Conservation (phyloP, 2,797 vertebrate genomes). For the Cyclopterus lumpus region DNA sequence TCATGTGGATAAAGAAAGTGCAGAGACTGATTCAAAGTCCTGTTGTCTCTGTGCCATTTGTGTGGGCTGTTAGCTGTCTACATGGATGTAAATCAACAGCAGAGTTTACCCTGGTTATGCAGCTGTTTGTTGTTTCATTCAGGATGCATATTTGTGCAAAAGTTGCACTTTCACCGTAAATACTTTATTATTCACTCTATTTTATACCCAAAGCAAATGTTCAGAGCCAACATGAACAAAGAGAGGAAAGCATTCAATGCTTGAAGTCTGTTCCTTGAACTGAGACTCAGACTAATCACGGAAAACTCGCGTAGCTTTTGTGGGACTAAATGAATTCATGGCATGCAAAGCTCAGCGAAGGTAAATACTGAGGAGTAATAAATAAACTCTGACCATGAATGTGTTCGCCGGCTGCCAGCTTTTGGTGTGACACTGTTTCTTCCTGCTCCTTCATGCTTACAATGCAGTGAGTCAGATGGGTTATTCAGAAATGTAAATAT, state of each 20-base stretch:
- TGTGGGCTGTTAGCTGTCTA: constrained; percentile 19
- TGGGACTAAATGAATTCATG: constrained; percentile 46
- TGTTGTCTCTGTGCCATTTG: background rate
- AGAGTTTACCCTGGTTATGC: background rate
- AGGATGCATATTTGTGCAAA: background rate
- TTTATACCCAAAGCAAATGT: constrained; percentile 23
- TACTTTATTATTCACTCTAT: constrained; percentile 18
- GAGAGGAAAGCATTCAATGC: constrained; percentile 64
- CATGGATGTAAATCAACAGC: constrained; percentile 26
- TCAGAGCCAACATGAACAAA: constrained; percentile 60
- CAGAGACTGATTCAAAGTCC: background rate
- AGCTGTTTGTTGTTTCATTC: background rate
- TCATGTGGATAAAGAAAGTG: constrained; percentile 9
- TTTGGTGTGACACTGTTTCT: background rate
- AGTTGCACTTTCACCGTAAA: constrained; percentile 26
- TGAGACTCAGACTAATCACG: constrained; percentile 26
- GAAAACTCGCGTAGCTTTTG: constrained; percentile 51
- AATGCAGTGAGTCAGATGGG: background rate
- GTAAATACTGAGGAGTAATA: constrained; percentile 32
- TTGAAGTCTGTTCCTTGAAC: constrained; percentile 45
- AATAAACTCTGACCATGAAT: constrained; percentile 31
- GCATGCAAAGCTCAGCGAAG: constrained; percentile 36
- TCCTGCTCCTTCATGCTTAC: constrained; percentile 22
- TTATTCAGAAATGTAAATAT: constrained; percentile 20
- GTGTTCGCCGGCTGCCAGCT: background rate